Evolutionary conservation across 1,140 invertebrate genomes (phyloP).

Genomic region (Papilio helenus): DNA sequence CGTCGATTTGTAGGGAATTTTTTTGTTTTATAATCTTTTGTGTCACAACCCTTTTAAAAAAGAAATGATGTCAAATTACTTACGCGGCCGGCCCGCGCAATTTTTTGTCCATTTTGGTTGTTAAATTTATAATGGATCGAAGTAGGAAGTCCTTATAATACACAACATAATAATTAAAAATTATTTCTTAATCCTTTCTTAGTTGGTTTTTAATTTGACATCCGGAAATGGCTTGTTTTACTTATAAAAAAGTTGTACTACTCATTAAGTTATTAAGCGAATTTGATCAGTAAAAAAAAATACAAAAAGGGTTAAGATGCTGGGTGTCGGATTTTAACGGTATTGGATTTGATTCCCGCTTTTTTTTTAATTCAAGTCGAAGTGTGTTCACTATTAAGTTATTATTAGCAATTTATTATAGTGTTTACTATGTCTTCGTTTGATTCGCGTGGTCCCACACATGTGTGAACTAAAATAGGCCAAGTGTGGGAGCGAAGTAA

Average conservation of each 20-base stretch:
- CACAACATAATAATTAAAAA: conserved; percentile 69
- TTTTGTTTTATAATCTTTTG: conserved; percentile 35
- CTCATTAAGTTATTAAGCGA: conserved; percentile 65
- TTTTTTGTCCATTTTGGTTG: conserved; percentile 72
- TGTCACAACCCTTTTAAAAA: conserved; percentile 12
- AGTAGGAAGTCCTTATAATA: conserved; percentile 58
- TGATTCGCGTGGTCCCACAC: conserved; percentile 18
- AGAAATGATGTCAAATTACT: conserved; percentile 48
- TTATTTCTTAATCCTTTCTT: conserved; percentile 63
- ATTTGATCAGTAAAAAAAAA: conserved; percentile 20
- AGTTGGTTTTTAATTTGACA: conserved; percentile 63
- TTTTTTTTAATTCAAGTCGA: background rate
- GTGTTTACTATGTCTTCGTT: background rate
- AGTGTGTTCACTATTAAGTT: background rate
- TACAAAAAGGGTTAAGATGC: background rate
- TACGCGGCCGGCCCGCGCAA: conserved; percentile 42
- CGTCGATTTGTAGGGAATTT: background rate
- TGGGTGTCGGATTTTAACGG: conserved; percentile 7
- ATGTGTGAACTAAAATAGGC: conserved; percentile 14
- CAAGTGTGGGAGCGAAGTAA: conserved; percentile 14
- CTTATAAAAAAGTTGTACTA: conserved; percentile 50
- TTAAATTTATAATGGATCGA: conserved; percentile 59
- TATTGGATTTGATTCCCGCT: background rate
- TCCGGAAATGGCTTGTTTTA: conserved; percentile 43
- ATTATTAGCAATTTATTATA: conserved; percentile 18